Evolutionary conservation across 2,888 invertebrate genomes (phyloP).

Genomic region (Drosophila ochracea): DNA sequence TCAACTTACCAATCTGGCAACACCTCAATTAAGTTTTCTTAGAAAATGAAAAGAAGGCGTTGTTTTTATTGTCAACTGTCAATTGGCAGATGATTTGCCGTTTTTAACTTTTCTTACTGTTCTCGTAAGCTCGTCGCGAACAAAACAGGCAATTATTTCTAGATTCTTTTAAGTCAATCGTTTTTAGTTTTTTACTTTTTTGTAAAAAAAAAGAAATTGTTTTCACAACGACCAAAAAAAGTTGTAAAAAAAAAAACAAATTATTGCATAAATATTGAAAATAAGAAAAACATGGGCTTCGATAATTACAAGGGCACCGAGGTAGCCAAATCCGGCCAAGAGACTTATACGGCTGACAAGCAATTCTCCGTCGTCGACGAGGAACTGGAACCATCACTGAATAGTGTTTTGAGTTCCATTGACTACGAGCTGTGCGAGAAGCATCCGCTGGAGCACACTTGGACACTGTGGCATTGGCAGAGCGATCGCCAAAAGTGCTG

Average conservation of each 20-base stretch:
- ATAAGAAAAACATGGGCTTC: constrained; percentile 56
- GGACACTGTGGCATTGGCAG: constrained; percentile 99
- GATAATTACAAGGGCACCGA: constrained; percentile 49
- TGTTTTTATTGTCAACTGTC: constrained; percentile 4
- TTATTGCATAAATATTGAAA: constrained; percentile 32
- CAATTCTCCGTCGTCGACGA: constrained; percentile 17
- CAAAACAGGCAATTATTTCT: constrained; percentile 41
- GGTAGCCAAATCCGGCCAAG: constrained; percentile 20
- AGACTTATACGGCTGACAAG: neutral
- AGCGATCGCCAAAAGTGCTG: constrained; percentile 93
- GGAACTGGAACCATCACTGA: constrained; percentile 54
- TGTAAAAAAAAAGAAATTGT: constrained; percentile 19
- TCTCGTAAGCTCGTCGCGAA: constrained; percentile 33
- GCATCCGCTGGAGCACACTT: constrained; percentile 96
- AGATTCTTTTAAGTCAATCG: constrained; percentile 38
- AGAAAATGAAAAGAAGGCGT: constrained; percentile 25
- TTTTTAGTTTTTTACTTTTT: constrained; percentile 18
- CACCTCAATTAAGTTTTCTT: neutral
- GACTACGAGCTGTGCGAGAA: constrained; percentile 89
- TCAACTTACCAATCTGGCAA: constrained; percentile 13
- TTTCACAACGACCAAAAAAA: neutral
- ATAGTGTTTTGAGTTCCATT: constrained; percentile 50
- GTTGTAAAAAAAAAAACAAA: constrained; percentile 2
- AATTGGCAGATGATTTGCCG: neutral
- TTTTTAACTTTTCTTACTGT: constrained; percentile 22